Conservation (phyloP, 2,113 vertebrate genomes). For the Ivindomyrus marchei region DNA sequence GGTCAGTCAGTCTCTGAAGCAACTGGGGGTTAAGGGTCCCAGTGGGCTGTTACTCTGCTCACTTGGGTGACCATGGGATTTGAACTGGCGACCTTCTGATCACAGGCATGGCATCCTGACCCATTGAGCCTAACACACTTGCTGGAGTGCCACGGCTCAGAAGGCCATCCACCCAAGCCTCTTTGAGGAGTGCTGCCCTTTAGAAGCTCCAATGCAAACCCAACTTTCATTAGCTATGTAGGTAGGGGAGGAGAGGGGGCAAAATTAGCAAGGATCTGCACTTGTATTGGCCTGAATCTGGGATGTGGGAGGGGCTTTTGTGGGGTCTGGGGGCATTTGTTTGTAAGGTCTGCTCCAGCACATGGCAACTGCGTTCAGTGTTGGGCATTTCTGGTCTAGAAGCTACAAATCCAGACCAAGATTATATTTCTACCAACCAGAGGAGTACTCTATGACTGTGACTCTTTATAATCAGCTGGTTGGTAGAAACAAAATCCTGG, state of each 20-base stretch:
- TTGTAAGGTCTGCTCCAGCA: not conserved
- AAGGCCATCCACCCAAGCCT: not conserved
- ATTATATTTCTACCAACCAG: no score
- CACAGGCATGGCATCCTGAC: not conserved
- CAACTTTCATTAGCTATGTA: not conserved
- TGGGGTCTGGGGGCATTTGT: not conserved
- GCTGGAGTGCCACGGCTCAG: not conserved
- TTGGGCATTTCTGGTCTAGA: no score
- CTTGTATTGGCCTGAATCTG: not conserved
- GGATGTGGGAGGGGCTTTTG: not conserved
- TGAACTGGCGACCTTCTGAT: not conserved
- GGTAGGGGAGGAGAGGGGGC: not conserved
- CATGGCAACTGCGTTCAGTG: not conserved
- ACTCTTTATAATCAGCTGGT: no score
- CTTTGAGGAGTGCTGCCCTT: not conserved
- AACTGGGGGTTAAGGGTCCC: not conserved
- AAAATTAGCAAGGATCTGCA: not conserved
- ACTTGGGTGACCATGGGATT: not conserved
- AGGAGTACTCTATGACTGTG: no score
- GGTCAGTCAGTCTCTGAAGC: not conserved
- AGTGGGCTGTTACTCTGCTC: not conserved
- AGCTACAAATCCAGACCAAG: no score
- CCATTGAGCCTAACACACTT: not conserved
- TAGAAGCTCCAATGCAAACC: not conserved
- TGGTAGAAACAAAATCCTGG: no score